Evolutionary conservation across 2,113 vertebrate species (phyloP), one percentile per base, ranked within the genome.

Genomic region (Semnornis frantzii): DNA sequence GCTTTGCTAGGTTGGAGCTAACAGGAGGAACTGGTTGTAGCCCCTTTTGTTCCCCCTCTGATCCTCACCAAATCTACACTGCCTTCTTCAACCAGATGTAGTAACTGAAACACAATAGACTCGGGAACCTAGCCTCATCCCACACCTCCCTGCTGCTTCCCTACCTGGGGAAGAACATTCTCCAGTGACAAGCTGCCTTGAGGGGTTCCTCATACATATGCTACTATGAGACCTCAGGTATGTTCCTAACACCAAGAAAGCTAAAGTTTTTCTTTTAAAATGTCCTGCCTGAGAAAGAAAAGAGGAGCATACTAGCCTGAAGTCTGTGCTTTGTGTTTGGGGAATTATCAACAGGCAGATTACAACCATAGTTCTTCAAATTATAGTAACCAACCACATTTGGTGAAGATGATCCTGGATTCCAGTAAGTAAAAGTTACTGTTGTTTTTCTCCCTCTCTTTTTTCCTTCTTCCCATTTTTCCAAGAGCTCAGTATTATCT

Each of bases 351-450:
- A 71, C n/a, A 77, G 54, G 62, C 72, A 90, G 44, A 88, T 83
- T 64, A 62, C 65, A 92, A 10, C 20, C 37, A 66, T 73, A 9
- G 27, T 78, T 84, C 82, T 91, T 57, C 60, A 78, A 60, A 71
- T 76, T 85, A 57, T 23, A 57, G 74, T 55, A 87, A 79, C 57
- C 37, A 70, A 74, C 52, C 3, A 5, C 48, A 50, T 87, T 83
- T 93, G 82, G 25, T 71, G 89, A 85, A 82, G 57, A 80, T 54
- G 15, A 74, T 65, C n/a, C 85, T 77, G 30, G 58, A 77, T 95
- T 93, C 88, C 78, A 82, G 74, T 87, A 91, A 95, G 78, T 82
- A 62, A 78, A 68, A 73, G 34, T 48, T 44, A 13, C 34, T 57
- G 17, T 54, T 80, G 44, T 5, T 85, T 94, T 71, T 50, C 7